Evolutionary conservation across 2,797 vertebrate genomes (phyloP).

Genomic region (Euphonia xanthogaster): DNA sequence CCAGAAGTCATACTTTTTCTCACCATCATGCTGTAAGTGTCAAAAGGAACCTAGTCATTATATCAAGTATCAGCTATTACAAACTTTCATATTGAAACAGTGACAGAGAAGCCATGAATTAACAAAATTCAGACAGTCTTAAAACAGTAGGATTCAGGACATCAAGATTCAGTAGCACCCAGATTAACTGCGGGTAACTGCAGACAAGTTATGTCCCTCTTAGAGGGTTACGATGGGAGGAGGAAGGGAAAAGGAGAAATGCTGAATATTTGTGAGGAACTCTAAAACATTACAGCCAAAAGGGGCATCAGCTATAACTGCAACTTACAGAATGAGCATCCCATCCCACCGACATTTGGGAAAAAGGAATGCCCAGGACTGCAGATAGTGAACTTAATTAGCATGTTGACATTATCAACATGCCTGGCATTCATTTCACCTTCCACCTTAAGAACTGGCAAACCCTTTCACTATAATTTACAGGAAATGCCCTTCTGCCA

Average conservation of each 20-base stretch:
- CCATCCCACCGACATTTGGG: neutral
- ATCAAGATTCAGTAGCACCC: neutral
- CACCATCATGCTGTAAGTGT: constrained; percentile 79
- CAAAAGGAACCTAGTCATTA: constrained; percentile 35
- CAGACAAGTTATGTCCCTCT: neutral
- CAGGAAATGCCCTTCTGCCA: neutral
- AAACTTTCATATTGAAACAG: neutral
- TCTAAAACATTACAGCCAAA: neutral
- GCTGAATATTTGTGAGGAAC: neutral
- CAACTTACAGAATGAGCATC: neutral
- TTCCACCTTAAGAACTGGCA: neutral
- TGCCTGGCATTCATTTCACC: neutral
- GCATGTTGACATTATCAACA: neutral
- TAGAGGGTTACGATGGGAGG: neutral
- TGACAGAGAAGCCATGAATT: neutral
- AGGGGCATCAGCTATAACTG: neutral
- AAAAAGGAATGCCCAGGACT: neutral
- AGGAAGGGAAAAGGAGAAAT: neutral
- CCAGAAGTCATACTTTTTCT: constrained; percentile 91
- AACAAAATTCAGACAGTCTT: neutral
- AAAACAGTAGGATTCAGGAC: neutral
- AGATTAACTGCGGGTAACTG: neutral
- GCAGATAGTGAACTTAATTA: neutral
- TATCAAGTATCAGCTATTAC: neutral
- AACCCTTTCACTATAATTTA: neutral